Evolutionary conservation across 2,113 vertebrate species (phyloP).

Genomic region (Equus quagga): DNA sequence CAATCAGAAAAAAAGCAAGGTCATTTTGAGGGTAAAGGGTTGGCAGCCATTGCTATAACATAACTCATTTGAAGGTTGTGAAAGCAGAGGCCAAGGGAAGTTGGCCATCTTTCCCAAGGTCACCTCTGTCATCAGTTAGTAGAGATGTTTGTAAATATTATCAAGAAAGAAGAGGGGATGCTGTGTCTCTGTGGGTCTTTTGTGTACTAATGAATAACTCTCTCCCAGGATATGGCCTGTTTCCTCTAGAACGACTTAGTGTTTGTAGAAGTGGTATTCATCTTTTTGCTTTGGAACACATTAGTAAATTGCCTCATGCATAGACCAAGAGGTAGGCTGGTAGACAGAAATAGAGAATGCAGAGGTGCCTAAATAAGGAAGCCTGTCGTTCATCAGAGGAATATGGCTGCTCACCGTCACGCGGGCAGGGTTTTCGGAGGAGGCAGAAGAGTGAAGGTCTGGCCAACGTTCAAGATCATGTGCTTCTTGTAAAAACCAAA

Average conservation of each 20-base stretch:
- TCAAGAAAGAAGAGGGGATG: not conserved
- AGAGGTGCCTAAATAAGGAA: not conserved
- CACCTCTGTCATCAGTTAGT: not conserved
- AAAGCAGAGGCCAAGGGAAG: not conserved
- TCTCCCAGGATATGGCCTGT: too few species aligned
- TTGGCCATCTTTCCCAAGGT: constrained; percentile 1
- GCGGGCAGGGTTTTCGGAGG: too few species aligned
- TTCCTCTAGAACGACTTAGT: not conserved
- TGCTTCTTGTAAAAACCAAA: not conserved
- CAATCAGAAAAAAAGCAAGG: not conserved
- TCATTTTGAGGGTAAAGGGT: not conserved
- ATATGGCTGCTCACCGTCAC: rapidly evolving
- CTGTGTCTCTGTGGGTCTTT: not conserved
- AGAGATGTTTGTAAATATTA: constrained; percentile 11
- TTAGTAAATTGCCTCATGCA: not conserved
- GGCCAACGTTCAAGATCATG: not conserved
- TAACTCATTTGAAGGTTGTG: not conserved
- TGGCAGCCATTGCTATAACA: not conserved
- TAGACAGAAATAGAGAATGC: not conserved
- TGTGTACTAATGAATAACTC: not conserved
- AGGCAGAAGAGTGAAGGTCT: not conserved
- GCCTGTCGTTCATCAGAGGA: not conserved
- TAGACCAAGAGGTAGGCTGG: rapidly evolving
- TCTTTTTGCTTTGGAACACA: not conserved
- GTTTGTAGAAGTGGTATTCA: rapidly evolving